phyloP scores from a whole-genome alignment of 2,113 vertebrate species.

The Uropsilus gracilis region DNA sequence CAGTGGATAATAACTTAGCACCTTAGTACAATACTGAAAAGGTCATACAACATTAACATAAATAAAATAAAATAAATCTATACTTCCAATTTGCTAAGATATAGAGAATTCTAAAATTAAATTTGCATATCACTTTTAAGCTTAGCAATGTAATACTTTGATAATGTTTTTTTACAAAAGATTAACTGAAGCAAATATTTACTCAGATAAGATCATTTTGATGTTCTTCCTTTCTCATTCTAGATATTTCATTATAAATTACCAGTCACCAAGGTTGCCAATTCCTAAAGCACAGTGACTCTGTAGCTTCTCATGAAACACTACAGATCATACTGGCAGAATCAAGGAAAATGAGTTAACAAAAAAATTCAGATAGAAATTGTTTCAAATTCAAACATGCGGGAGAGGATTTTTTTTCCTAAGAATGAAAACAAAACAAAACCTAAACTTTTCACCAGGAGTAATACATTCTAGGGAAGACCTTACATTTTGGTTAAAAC shows the following conservation, averaged over 20 bases:
- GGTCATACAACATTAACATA: background rate
- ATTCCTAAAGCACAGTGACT: background rate
- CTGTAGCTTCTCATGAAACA: background rate
- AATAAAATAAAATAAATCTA: slow-evolving; percentile 17
- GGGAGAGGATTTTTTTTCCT: background rate
- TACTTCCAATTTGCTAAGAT: background rate
- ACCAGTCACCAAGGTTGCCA: background rate
- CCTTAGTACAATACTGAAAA: background rate
- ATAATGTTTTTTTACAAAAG: background rate
- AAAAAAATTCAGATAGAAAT: background rate
- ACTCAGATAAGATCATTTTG: background rate
- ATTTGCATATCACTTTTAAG: background rate
- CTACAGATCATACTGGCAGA: background rate
- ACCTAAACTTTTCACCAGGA: background rate
- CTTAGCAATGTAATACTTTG: background rate
- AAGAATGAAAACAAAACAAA: background rate
- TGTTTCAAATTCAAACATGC: background rate
- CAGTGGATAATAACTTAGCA: background rate
- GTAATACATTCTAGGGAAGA: background rate
- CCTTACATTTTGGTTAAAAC: slow-evolving; percentile 29
- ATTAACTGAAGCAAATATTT: background rate
- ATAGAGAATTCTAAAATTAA: background rate
- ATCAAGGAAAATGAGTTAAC: background rate
- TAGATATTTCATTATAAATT: background rate
- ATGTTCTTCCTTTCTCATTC: background rate